Evolutionary conservation across 2,113 vertebrate species (phyloP).

Genomic region (Pelmatolapia mariae): DNA sequence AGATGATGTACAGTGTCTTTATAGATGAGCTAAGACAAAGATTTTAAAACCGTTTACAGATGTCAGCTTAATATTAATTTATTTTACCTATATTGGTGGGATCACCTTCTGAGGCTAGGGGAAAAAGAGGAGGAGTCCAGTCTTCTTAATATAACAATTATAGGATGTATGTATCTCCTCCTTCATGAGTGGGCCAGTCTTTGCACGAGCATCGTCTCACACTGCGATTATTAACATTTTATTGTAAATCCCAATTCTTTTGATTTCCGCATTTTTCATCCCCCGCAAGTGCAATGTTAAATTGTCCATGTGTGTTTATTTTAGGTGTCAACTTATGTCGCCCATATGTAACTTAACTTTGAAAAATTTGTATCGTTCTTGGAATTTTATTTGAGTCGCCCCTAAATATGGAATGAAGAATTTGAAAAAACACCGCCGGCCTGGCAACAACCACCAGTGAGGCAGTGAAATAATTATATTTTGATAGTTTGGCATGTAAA

Average conservation of each 20-base stretch:
- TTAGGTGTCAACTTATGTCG: neutral
- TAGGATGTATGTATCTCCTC: neutral
- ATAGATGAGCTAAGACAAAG: neutral
- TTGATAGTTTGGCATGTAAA: neutral
- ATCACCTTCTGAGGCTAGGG: neutral
- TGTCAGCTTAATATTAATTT: neutral
- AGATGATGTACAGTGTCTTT: neutral
- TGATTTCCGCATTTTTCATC: neutral
- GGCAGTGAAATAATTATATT: neutral
- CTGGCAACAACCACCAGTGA: neutral
- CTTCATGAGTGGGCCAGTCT: neutral
- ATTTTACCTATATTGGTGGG: neutral
- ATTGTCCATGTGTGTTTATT: neutral
- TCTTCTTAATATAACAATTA: neutral
- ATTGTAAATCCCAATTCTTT: neutral
- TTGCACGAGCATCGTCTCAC: neutral
- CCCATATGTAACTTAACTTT: neutral
- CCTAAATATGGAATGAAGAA: neutral
- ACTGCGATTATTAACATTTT: neutral
- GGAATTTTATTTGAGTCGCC: neutral
- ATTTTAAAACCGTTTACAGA: neutral
- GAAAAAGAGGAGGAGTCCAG: neutral
- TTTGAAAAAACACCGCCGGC: fast-evolving
- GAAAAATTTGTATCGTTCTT: neutral
- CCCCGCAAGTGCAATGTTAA: neutral